These are phyloP conservation scores for Chamaea fasciata DNA, from an alignment of 2,113 vertebrate genomes.

Conservation along the genomic window DNA sequence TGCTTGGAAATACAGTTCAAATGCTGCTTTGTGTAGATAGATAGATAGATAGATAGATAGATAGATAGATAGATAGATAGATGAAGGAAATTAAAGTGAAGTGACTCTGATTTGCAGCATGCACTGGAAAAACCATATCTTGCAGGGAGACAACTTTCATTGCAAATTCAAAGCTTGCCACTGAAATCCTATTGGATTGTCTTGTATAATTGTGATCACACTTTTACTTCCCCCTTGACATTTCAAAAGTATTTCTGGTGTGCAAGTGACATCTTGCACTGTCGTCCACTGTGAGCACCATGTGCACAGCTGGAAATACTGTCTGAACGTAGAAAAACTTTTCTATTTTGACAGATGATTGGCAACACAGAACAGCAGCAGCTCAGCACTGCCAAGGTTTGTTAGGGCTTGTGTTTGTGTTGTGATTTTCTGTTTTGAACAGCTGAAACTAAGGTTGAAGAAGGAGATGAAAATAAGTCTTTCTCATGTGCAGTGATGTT, in stretches of 20 bases:
- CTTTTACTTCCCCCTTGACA: not conserved
- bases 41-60: not conserved
- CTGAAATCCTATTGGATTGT: not conserved
- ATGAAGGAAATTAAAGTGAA: not conserved
- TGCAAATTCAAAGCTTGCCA: not conserved
- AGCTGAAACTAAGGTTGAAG: not conserved
- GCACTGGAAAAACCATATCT: not conserved
- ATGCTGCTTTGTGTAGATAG: not conserved
- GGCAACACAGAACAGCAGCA: not conserved
- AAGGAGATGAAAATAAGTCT: not conserved
- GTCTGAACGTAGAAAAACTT: not conserved
- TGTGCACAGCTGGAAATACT: not conserved
- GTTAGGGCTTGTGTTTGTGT: not conserved
- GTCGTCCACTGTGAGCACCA: not conserved
- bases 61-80: not conserved
- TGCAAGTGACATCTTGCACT: not conserved
- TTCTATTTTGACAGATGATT: not conserved
- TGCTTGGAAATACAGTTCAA: not conserved
- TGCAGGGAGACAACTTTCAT: not conserved
- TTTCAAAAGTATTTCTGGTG: not conserved
- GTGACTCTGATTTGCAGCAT: not conserved
- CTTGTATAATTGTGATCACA: not conserved
- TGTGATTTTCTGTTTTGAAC: not conserved
- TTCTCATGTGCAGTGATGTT: not conserved
- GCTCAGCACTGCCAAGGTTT: not conserved